A percentile compares a stretch with the other conserved stretches of the same genome.
These are phyloP conservation scores for Scomberomorus guttatus DNA, from an alignment of 2,797 vertebrate species.

Conservation along the genomic window DNA sequence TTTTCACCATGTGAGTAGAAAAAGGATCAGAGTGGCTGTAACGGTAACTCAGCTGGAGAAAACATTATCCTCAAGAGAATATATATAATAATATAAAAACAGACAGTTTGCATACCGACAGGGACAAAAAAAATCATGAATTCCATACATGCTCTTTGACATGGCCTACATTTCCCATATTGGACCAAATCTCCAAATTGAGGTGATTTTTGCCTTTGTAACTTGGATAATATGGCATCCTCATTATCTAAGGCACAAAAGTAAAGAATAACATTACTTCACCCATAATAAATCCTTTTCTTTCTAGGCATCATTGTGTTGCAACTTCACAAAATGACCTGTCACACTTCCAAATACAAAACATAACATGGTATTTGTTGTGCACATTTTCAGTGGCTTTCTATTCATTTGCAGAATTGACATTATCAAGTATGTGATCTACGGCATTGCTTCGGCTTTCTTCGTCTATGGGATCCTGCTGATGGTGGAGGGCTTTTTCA, in stretches of 20 bases:
- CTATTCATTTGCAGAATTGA: slow-evolving; percentile 89
- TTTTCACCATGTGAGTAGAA: slow-evolving; percentile 95
- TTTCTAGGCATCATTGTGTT: no score
- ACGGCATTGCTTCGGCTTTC: slow-evolving; percentile 97
- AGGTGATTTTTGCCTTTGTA: background rate
- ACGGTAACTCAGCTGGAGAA: background rate
- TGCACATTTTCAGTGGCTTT: slow-evolving; percentile 28
- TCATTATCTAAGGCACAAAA: background rate
- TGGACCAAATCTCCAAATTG: background rate
- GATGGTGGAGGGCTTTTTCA: slow-evolving; percentile 99
- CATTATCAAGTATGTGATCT: slow-evolving; percentile 99
- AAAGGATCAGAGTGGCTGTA: background rate
- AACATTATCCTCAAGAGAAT: background rate
- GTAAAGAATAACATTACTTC: background rate
- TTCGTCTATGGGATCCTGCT: slow-evolving; percentile 98
- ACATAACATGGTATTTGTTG: background rate
- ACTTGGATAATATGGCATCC: background rate
- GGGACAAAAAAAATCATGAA: background rate
- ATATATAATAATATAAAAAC: background rate
- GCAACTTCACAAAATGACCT: background rate
- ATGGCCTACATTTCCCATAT: background rate
- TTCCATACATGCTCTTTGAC: background rate
- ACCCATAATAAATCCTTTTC: background rate
- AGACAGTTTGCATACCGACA: background rate
- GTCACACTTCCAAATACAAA: background rate